Percentiles rank a stretch among this genome's conserved stretches.
phyloP scores from a whole-genome alignment of 1,140 invertebrate genomes.

The Drosophila baimaii region DNA sequence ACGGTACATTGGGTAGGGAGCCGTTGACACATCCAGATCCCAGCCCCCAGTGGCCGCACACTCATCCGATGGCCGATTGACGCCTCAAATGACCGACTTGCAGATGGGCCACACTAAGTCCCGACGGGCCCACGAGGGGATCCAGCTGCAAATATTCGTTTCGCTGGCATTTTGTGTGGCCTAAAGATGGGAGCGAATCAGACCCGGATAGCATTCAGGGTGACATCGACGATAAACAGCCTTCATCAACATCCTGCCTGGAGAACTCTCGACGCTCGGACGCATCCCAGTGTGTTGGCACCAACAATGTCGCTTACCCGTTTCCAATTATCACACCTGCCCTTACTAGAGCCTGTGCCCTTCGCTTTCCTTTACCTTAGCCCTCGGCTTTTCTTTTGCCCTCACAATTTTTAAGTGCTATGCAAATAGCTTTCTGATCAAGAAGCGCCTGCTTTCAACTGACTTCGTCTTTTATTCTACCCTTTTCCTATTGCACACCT shows the following conservation, averaged over 20 bases:
- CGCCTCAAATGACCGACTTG: neutral
- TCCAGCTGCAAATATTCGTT: constrained; percentile 2
- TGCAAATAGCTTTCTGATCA: constrained; percentile 59
- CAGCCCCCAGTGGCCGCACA: neutral
- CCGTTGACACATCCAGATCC: neutral
- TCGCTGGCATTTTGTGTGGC: neutral
- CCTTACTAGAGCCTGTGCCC: neutral
- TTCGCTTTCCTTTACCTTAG: neutral
- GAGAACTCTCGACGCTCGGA: neutral
- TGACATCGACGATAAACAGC: constrained; percentile 1
- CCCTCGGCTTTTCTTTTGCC: constrained; percentile 1
- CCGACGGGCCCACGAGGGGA: neutral
- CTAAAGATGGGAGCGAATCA: neutral
- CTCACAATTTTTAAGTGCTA: constrained; percentile 67
- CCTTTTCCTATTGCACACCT: constrained; percentile 23
- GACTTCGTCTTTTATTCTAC: constrained; percentile 51
- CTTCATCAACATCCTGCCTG: neutral
- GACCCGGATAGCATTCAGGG: neutral
- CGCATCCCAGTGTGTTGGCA: constrained; percentile 10
- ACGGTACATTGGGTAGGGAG: neutral
- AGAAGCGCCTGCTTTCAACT: constrained; percentile 35
- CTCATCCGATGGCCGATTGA: neutral
- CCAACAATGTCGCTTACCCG: constrained; percentile 67
- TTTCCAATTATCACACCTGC: constrained; percentile 61
- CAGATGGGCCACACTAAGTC: neutral